phyloP scores from a whole-genome alignment of 2,797 vertebrate genomes.

The Falco biarmicus region DNA sequence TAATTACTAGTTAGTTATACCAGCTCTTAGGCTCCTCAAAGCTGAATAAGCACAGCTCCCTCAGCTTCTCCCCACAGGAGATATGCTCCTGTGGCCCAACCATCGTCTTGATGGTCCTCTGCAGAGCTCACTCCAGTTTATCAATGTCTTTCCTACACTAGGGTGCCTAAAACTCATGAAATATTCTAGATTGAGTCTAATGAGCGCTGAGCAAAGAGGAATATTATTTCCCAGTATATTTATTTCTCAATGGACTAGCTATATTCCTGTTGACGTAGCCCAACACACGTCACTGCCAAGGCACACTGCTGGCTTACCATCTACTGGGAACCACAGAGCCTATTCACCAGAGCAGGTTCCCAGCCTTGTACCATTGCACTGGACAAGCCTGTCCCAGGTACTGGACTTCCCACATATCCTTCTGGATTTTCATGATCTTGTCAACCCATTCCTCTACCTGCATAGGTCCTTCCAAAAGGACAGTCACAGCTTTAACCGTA shows the following conservation, averaged over 20 bases:
- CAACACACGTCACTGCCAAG: not conserved
- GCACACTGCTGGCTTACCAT: not conserved
- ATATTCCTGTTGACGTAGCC: not conserved
- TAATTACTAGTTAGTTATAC: not conserved
- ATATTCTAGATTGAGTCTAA: not conserved
- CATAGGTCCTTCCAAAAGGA: not conserved
- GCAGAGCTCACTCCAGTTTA: not conserved
- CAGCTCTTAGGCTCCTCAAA: not conserved
- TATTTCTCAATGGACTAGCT: not conserved
- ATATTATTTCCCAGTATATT: not conserved
- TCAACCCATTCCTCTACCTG: not conserved
- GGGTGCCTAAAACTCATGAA: not conserved
- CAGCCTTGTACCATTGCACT: not conserved
- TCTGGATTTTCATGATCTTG: not conserved
- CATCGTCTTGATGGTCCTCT: not conserved
- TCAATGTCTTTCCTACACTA: not conserved
- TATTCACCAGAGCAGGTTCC: not conserved
- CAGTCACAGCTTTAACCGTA: not conserved
- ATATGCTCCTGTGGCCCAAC: not conserved
- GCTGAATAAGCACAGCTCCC: not conserved
- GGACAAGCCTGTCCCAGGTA: not conserved
- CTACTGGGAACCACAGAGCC: not conserved
- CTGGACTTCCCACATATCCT: not conserved
- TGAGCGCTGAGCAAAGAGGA: not conserved
- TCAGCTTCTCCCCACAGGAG: not conserved